Base-by-base conservation (phyloP, 2,113 vertebrate genomes). In the Anoplopoma fimbria region DNA sequence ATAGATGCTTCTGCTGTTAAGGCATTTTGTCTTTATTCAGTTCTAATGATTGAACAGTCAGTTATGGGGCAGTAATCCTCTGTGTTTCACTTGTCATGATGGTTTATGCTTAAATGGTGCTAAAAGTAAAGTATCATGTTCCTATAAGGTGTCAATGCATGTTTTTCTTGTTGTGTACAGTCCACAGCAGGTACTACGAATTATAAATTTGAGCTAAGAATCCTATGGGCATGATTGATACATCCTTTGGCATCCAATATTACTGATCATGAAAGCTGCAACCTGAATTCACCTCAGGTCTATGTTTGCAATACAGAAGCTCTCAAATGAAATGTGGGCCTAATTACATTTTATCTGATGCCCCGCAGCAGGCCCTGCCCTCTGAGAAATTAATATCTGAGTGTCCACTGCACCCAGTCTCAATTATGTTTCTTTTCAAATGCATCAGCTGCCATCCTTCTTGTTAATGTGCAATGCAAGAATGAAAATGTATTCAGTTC, bases 271-370 rank as follows among this genome's bases (percentile, higher is more conserved):
- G 79, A 79, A 77, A 84, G 87, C 47, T 69, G 61, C 6, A 38
- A 83, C 88, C 83, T 87, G 69, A 67, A 45, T 88, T 88, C 79
- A 90, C 77, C 67, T 79, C 81, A 21, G 87, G 83, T 86, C 86
- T 72, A 3, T 83, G 79, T 92, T 88, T 87, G 77, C 81, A 69
- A 74, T 65, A 77, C 61, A 77, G 82, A 79, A 33, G 69, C 83
- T 87, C 77, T 92, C 87, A 84, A 91, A 93, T 93, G 85, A 92
- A 94, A 93, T 93, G 87, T 89, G 87, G 88, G 80, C 78, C 84
- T 94, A 93, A 94, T 94, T 94, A 91, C 87, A 87, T 93, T 93
- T 92, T 91, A 91, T 93, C 93, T 91, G 90, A 93, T 93, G 85
- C 88, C 86, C 89, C 75, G 82, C 82, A 84, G 89, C 76, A 74